Evolutionary conservation across 2,797 vertebrate species (phyloP), one percentile per base, ranked within the genome.

Genomic region (Acestrorhynchus altus): DNA sequence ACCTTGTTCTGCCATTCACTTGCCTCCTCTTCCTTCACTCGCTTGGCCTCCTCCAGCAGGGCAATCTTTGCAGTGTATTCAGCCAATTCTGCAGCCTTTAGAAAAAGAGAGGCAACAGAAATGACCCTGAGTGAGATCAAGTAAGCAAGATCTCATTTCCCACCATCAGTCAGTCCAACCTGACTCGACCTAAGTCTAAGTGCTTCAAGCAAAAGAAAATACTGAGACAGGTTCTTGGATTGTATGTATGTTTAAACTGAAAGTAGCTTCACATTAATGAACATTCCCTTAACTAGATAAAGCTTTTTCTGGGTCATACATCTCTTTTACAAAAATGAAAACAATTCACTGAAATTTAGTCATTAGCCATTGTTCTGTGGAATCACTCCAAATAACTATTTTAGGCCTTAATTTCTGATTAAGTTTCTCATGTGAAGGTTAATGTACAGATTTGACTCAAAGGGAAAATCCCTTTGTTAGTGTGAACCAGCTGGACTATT

Each of bases 1-100:
- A 99, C 98, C 91, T 95, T 95, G 89, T 84, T 90, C 82, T 98
- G 96, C 98, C 97, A 99, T 84, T 95, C 88, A 68, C 96, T 94
- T 1, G 95, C 97, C 83, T 99, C 98, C 0, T 92, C 93, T 83
- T 99, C 98, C 87, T 99, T 98, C 68, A 84, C 83, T 81, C 84
- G 92, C 88, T 94, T 94, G 4, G 94, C 95, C 85, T 98, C 96
- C 88, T 99, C 98, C 84, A 99, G 93, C 26, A 94, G 82, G 0
- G 92, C 80, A 22, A 99, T 96, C 90, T 93, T 97, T 77, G 93
- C 91, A 0, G 94, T 95, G 85, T 96, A 99, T 83, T 98, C 97
- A 0, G 95, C 95, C 31, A 99, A 92, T 46, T 99, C 98, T 4
- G 95, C 85, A 26, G 96, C 92, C 98, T 99, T 56, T 16, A 72